These are phyloP conservation scores for Paguma larvata DNA, from an alignment of 2,797 vertebrate genomes.

Conservation along the genomic window DNA sequence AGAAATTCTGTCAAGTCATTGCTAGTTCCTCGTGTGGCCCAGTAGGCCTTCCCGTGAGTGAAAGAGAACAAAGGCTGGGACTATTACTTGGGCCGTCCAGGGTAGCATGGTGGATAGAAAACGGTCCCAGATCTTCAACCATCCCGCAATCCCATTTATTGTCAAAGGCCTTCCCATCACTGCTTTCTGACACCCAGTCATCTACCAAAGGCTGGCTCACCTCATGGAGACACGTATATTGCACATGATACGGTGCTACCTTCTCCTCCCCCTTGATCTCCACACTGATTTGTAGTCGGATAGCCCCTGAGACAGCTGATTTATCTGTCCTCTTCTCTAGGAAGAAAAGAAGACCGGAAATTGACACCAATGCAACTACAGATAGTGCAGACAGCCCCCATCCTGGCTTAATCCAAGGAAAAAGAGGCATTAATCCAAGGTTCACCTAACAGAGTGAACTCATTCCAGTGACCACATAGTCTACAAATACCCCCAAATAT, in stretches of 20 bases:
- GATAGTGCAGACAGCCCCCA: background rate
- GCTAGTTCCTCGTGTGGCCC: background rate
- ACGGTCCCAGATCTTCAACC: background rate
- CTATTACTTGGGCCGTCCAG: background rate
- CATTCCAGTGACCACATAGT: background rate
- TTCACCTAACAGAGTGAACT: background rate
- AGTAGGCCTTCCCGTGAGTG: background rate
- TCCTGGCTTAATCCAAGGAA: background rate
- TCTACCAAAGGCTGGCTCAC: constrained; percentile 86
- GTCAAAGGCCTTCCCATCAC: background rate
- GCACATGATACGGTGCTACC: constrained; percentile 97
- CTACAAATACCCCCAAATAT: background rate
- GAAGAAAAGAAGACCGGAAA: constrained; percentile 70
- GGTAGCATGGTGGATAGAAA: constrained; percentile 24
- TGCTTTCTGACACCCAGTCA: background rate
- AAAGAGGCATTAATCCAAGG: background rate
- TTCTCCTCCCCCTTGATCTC: constrained; percentile 99
- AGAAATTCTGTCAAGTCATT: constrained; percentile 49
- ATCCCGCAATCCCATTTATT: background rate
- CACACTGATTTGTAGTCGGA: constrained; percentile 98
- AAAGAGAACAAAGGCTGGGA: background rate
- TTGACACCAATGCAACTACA: constrained; percentile 54
- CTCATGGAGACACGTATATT: constrained; percentile 99
- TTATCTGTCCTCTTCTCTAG: constrained; percentile 99
- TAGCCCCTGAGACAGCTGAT: constrained; percentile 98